phyloP scores from a whole-genome alignment of 2,888 invertebrate species.

The Sclerodermus sp. region DNA sequence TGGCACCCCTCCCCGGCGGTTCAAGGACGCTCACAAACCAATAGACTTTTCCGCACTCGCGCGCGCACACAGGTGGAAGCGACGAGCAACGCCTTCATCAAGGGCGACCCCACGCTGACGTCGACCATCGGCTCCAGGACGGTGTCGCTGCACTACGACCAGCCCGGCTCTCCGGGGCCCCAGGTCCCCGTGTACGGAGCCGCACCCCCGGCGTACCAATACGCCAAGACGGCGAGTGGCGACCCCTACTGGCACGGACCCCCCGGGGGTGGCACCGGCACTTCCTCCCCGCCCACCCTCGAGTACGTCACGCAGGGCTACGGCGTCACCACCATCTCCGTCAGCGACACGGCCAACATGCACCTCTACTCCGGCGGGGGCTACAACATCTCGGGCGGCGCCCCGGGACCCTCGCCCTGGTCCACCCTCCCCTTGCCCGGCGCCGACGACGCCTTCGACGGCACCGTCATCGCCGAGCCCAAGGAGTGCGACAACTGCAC shows the following conservation, averaged over 20 bases:
- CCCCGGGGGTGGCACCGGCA: constrained; percentile 16
- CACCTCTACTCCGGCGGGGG: constrained; percentile 43
- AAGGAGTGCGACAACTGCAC: constrained; percentile 75
- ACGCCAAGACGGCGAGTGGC: constrained; percentile 59
- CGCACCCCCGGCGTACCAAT: constrained; percentile 62
- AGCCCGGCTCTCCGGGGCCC: constrained; percentile 63
- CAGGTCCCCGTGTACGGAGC: constrained; percentile 65
- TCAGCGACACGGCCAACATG: constrained; percentile 41
- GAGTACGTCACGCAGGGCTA: constrained; percentile 50
- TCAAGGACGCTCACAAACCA: no score
- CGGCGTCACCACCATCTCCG: constrained; percentile 42
- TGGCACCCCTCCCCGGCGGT: no score
- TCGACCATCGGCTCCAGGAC: constrained; percentile 61
- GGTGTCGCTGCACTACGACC: constrained; percentile 62
- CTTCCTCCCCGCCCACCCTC: constrained; percentile 35
- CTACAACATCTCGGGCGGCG: constrained; percentile 48
- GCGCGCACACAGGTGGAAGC: no score
- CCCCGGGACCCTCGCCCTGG: constrained; percentile 62
- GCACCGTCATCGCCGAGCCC: constrained; percentile 61
- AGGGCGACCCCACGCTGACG: constrained; percentile 69
- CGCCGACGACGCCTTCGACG: constrained; percentile 61
- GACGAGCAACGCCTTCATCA: constrained; percentile 61
- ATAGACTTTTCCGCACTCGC: no score
- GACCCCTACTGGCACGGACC: constrained; percentile 35
- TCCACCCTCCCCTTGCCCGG: constrained; percentile 55